phyloP scores from a whole-genome alignment of 2,888 invertebrate species.

The Carabus problematicus region DNA sequence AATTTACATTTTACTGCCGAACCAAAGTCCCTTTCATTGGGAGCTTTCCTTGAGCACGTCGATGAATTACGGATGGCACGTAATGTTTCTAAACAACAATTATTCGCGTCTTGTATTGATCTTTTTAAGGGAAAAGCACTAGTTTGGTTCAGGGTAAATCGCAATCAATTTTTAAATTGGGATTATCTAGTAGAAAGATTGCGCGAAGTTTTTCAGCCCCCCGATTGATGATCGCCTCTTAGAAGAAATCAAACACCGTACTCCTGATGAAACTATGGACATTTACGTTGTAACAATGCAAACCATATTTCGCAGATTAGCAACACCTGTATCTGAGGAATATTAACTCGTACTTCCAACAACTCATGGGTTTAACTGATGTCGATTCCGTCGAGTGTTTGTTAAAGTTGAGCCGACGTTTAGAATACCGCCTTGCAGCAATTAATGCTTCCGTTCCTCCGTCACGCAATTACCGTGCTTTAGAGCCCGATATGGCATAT shows the following conservation, averaged over 20 bases:
- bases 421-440: too few species aligned
- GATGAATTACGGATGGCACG: conserved; percentile 1
- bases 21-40: neutral
- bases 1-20: conserved; percentile 5
- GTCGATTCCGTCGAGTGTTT: neutral
- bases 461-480: neutral
- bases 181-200: conserved; percentile 11
- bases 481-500: conserved; percentile 3
- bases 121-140: conserved; percentile 10
- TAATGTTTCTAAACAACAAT: too few species aligned
- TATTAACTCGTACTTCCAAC: neutral
- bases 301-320: neutral
- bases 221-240: conserved; percentile 10
- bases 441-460: neutral
- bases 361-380: neutral
- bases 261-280: conserved; percentile 12
- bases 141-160: conserved; percentile 11
- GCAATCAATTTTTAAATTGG: neutral
- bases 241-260: conserved; percentile 17
- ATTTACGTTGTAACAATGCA: neutral
- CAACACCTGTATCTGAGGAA: neutral
- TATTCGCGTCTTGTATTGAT: conserved; percentile 1
- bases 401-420: too few species aligned
- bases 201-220: too few species aligned
- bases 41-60: neutral